A percentile compares a stretch with the other conserved stretches of the same genome.
These are phyloP conservation scores for Platyrinchus mystaceus DNA, from an alignment of 2,797 vertebrate genomes.

Conservation along the genomic window DNA sequence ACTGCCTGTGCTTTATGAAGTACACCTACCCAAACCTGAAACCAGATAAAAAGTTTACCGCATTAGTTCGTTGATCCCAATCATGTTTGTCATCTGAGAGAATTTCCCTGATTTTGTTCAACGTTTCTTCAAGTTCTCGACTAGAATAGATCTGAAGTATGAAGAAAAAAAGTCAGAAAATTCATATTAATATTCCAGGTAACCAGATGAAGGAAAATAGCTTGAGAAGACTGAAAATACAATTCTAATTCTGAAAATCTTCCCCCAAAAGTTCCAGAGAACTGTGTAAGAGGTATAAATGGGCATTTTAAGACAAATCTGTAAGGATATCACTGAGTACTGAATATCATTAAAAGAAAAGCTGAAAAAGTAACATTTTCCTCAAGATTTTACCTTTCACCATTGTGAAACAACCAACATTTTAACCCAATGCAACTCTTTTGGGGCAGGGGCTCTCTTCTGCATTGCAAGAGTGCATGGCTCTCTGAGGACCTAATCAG, in stretches of 20 bases:
- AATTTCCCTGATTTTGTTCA: slow-evolving; percentile 97
- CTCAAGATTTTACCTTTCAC: neutral
- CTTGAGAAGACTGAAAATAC: neutral
- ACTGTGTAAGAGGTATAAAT: neutral
- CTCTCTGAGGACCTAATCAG: neutral
- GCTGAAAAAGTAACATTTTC: neutral
- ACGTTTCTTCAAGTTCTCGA: slow-evolving; percentile 95
- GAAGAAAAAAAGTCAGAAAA: neutral
- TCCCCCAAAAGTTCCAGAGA: neutral
- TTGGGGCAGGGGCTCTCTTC: neutral
- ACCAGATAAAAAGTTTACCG: slow-evolving; percentile 77
- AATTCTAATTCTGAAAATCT: neutral
- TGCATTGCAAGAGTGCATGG: neutral
- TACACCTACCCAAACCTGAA: neutral
- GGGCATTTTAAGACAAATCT: neutral
- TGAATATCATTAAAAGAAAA: neutral
- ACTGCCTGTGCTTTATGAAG: neutral
- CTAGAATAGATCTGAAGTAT: slow-evolving; percentile 90
- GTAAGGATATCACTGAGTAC: neutral
- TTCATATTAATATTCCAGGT: neutral
- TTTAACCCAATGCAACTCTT: neutral
- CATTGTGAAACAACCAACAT: neutral
- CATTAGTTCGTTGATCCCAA: slow-evolving; percentile 94
- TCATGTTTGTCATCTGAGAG: slow-evolving; percentile 98
- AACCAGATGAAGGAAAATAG: neutral